These are phyloP conservation scores for Hippoglossus hippoglossus DNA, from an alignment of 2,797 vertebrate genomes.

Conservation along the genomic window DNA sequence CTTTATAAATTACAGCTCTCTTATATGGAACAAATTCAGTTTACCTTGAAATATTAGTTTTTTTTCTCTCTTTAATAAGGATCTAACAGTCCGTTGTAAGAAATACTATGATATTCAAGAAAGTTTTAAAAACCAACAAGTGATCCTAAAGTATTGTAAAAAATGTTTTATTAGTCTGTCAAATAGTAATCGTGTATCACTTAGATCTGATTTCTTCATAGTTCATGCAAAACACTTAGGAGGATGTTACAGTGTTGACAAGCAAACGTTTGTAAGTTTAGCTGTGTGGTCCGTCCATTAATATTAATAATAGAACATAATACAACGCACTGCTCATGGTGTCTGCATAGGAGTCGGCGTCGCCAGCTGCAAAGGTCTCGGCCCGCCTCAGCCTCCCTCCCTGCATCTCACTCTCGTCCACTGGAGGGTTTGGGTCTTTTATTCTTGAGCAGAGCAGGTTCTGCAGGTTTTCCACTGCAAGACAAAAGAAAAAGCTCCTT, in stretches of 20 bases:
- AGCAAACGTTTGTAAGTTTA: neutral
- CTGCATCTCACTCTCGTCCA: constrained; percentile 59
- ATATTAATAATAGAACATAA: neutral
- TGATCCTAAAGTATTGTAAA: too few relatives aligned
- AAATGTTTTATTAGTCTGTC: too few relatives aligned
- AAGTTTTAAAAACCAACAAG: too few relatives aligned
- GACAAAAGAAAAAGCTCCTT: constrained; percentile 16
- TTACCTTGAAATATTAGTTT: too few relatives aligned
- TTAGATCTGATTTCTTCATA: too few relatives aligned
- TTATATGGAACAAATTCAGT: neutral
- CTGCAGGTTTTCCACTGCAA: constrained; percentile 90
- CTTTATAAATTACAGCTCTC: neutral
- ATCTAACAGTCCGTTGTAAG: too few relatives aligned
- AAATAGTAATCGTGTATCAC: too few relatives aligned
- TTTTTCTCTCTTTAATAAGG: too few relatives aligned
- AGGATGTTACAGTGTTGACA: neutral
- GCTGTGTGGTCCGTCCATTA: neutral
- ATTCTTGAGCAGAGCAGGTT: constrained; percentile 79
- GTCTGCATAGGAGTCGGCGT: constrained; percentile 46
- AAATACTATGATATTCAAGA: neutral
- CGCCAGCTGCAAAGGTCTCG: constrained; percentile 80
- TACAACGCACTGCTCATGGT: constrained; percentile 78
- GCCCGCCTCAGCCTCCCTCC: constrained; percentile 59
- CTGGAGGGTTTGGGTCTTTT: constrained; percentile 32
- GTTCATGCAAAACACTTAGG: too few relatives aligned